These are phyloP conservation scores for Cactoblastis cactorum DNA, from an alignment of 2,888 invertebrate genomes.

Conservation along the genomic window DNA sequence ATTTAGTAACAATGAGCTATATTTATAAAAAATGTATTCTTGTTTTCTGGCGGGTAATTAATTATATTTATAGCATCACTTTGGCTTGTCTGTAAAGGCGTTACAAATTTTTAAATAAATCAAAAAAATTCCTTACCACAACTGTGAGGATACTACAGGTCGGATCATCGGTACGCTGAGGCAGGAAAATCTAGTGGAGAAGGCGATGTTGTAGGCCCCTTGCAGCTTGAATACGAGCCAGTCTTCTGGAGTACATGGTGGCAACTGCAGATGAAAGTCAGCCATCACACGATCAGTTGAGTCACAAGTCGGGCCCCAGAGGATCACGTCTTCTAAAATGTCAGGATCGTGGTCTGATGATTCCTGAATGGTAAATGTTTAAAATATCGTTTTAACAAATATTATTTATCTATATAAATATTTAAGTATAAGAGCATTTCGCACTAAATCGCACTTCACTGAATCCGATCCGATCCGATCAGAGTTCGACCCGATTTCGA, in stretches of 20 bases:
- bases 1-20: no score
- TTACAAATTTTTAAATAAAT: no score
- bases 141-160: slow-evolving; percentile 31
- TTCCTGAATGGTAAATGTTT: slow-evolving; percentile 17
- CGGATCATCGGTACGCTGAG: slow-evolving; percentile 31
- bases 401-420: no score
- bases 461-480: no score
- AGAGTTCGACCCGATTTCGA: no score
- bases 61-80: no score
- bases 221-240: slow-evolving; percentile 36
- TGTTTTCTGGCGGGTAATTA: no score
- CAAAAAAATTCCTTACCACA: slow-evolving; percentile 40
- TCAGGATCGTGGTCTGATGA: slow-evolving; percentile 18
- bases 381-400: not conserved
- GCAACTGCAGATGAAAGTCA: slow-evolving; percentile 27
- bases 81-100: no score
- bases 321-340: slow-evolving; percentile 27
- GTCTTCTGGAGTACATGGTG: slow-evolving; percentile 29
- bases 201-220: slow-evolving; percentile 35
- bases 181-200: slow-evolving; percentile 32
- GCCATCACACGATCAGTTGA: slow-evolving; percentile 35
- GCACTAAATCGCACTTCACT: no score
- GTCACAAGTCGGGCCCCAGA: slow-evolving; percentile 42
- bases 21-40: no score
- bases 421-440: no score